A percentile compares a stretch with the other conserved stretches of the same genome.
phyloP scores from a whole-genome alignment of 1,140 invertebrate species.

The Bombus fervidus region DNA sequence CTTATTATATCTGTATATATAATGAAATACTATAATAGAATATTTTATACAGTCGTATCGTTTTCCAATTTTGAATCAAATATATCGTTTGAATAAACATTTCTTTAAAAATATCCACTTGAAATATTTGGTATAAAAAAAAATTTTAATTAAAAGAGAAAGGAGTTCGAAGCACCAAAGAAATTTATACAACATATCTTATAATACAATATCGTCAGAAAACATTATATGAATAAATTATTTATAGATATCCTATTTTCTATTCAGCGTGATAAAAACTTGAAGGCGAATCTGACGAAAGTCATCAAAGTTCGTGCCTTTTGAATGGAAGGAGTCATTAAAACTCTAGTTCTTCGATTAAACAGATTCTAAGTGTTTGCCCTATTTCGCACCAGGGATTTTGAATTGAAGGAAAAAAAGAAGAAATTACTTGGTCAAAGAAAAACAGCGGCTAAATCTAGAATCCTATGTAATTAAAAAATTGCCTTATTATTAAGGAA shows the following conservation, averaged over 20 bases:
- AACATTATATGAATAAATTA: not conserved
- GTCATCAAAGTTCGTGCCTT: not conserved
- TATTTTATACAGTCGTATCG: no score
- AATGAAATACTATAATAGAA: no score
- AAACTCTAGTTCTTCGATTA: conserved; percentile 18
- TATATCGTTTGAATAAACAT: not conserved
- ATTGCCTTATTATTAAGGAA: not conserved
- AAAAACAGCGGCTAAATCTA: not conserved
- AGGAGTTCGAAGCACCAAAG: no score
- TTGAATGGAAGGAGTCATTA: not conserved
- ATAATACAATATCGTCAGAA: no score
- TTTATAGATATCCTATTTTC: not conserved
- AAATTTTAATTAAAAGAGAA: no score
- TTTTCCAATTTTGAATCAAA: not conserved
- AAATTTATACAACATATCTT: no score
- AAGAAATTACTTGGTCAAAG: not conserved
- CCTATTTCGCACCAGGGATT: not conserved
- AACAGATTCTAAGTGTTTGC: not conserved
- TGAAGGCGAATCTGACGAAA: not conserved
- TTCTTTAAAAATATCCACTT: not conserved
- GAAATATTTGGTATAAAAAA: no score
- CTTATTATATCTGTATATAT: no score
- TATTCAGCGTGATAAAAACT: not conserved
- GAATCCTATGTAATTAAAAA: not conserved
- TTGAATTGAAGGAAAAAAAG: not conserved